Evolutionary conservation across 1,140 invertebrate genomes (phyloP), one percentile per base, ranked within the genome.

Genomic region (Zaprionus taronus): DNA sequence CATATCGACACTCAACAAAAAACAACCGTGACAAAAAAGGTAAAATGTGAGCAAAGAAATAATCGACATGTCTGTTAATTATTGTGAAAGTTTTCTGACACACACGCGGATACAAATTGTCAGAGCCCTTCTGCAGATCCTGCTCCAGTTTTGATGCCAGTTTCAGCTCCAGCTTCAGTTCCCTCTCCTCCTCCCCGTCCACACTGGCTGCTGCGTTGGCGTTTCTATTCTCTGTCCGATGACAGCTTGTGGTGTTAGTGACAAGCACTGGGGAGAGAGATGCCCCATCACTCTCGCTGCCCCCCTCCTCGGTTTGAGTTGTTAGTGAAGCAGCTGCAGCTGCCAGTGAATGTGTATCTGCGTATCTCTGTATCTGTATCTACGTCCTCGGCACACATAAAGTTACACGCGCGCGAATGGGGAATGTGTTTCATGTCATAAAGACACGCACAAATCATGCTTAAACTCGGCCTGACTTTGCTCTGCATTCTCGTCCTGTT

Each of bases 1-100:
- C 15, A 58, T 17, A 34, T 34, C 9, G 31, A 26, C 14, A 51
- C 28, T 24, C 12, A 60, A 36, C 22, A 61, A 61, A 61, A n/a
- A 44, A 61, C 20, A 61, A 41, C 17, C 34, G 26, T 55, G 60
- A 55, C 31, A 63, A 64, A 71, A 89, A 87, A 90, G 84, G 85
- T 90, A 90, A 89, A 90, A 81, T 81, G 75, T 90, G 65, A 79
- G 85, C 62, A 72, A 89, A 90, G 84, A 84, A 81, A 81, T 90
- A 89, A 89, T 90, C 84, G 85, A 90, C 84, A 90, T 90, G 85
- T 90, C 84, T 90, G 84, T 89, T 89, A 89, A 89, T 89, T 89
- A 89, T 90, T 87, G 84, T 89, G 85, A 90, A 89, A 89, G 85
- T 89, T 89, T 70, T 90, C 60, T 64, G 66, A 36, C 69, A 69